Base-by-base conservation (phyloP, 2,888 invertebrate genomes). In the Parnassius mnemosyne region DNA sequence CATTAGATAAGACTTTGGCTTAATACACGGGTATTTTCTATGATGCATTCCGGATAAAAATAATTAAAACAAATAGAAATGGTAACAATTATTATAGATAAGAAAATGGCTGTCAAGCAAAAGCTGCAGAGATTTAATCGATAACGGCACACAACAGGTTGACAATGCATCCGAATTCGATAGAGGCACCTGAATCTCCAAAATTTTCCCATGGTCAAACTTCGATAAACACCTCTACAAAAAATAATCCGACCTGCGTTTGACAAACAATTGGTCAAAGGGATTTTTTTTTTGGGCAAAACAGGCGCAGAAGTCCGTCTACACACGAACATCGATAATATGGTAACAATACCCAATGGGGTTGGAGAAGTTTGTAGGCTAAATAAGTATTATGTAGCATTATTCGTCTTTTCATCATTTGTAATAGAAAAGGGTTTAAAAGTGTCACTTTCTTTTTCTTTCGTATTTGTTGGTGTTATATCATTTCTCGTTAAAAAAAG, bases 171-270 rank as follows among this genome's bases (percentile, higher is more conserved):
- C 70, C 76, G 76, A 79, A 76, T 81, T 76, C 76, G 81, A 85
- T 81, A 83, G 75, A 83, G 84, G 80, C 90, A 90, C 90, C 89
- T 91, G 91, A 90, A 84, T 72, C 83, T 81, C 71, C 71, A 74
- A 89, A 87, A 90, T 90, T 90, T 90, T 91, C 91, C 90, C 91
- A 91, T 90, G 91, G 90, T 90, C 90, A 89, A 87, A 85, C 85
- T 83, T 71, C 81, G 79, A 87, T 85, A 90, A 90, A 87, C 88
- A 89, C 86, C 81, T 83, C 72, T 69, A 83, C 86, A 90, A 89
- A 91, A 89, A 89, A 86, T 78, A 74, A 78, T 68, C 76, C 80
- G 81, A 78, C 78, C 80, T 79, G 74, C 80, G 78, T 86, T 86
- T 85, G 81, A 85, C 89, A 90, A 90, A 91, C 90, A 91, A 85